Evolutionary conservation across 1,140 invertebrate genomes (phyloP).

Genomic region (Heterodera carotae): DNA sequence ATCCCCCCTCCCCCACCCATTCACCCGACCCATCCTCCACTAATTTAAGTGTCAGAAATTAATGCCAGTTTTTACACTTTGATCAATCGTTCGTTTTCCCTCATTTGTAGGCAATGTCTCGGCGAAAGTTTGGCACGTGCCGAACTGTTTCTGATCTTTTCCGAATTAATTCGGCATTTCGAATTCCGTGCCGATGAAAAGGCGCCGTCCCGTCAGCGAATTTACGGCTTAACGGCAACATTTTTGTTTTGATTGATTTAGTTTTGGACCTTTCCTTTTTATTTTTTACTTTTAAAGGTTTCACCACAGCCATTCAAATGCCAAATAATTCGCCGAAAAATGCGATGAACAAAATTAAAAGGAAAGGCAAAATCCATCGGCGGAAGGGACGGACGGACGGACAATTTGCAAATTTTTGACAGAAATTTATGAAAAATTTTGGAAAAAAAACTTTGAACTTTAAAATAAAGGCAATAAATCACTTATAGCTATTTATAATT

Average conservation of each 20-base stretch:
- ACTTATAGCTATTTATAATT: too few relatives aligned
- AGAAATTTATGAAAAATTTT: slow-evolving; percentile 23
- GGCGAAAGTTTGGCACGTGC: slow-evolving; percentile 84
- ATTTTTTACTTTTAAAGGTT: slow-evolving; percentile 14
- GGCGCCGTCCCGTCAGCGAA: slow-evolving; percentile 43
- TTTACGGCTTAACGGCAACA: slow-evolving; percentile 55
- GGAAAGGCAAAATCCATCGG: neutral
- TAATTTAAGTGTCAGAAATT: too few relatives aligned
- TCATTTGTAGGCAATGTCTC: slow-evolving; percentile 86
- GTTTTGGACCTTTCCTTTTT: neutral
- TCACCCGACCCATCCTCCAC: too few relatives aligned
- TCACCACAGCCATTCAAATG: slow-evolving; percentile 33
- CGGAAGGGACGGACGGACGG: too few relatives aligned
- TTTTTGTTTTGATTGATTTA: neutral
- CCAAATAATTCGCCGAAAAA: slow-evolving; percentile 7
- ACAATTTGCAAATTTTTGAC: neutral
- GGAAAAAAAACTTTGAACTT: neutral
- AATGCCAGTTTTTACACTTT: too few relatives aligned
- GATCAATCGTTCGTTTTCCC: too few relatives aligned
- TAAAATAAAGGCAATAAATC: neutral
- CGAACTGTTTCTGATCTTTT: slow-evolving; percentile 87
- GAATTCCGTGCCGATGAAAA: slow-evolving; percentile 66
- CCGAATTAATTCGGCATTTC: slow-evolving; percentile 81
- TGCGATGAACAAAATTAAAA: neutral
- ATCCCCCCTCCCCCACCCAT: too few relatives aligned